Evolutionary conservation across 2,797 vertebrate genomes (phyloP).

Genomic region (Crocidura indochinensis): DNA sequence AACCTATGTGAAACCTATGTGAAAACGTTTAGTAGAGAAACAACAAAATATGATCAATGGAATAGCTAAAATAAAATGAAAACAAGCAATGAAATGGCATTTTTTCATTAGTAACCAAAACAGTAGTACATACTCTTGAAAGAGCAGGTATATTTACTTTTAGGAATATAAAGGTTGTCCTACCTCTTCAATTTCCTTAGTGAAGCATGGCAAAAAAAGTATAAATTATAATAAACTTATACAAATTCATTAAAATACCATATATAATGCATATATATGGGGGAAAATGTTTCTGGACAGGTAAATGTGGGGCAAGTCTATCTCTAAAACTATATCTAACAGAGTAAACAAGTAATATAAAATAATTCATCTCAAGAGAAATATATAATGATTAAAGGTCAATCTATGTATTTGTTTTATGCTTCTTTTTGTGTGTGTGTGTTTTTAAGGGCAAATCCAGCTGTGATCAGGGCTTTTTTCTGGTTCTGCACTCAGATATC

Average conservation of each 20-base stretch:
- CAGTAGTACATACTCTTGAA: constrained; percentile 82
- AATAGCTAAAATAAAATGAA: constrained; percentile 87
- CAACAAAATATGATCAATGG: constrained; percentile 86
- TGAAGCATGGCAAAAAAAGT: constrained; percentile 96
- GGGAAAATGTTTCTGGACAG: constrained; percentile 76
- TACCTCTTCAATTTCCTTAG: constrained; percentile 99
- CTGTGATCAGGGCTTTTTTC: too few species aligned
- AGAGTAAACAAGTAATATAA: constrained; percentile 72
- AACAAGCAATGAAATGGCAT: constrained; percentile 82
- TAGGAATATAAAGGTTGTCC: constrained; percentile 92
- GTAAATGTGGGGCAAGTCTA: constrained; percentile 77
- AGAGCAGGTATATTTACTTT: constrained; percentile 85
- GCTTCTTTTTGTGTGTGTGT: constrained; percentile 16
- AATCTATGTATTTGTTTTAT: constrained; percentile 69
- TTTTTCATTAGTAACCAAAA: constrained; percentile 82
- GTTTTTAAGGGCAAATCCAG: too few species aligned
- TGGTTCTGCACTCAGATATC: too few species aligned
- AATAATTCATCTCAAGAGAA: constrained; percentile 62
- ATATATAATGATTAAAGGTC: constrained; percentile 39
- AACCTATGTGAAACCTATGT: constrained; percentile 19
- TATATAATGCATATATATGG: constrained; percentile 89
- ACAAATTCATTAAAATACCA: constrained; percentile 88
- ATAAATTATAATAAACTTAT: constrained; percentile 93
- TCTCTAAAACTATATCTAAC: constrained; percentile 50
- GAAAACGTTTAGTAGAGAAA: constrained; percentile 81